A percentile compares a stretch with the other conserved stretches of the same genome.
These are phyloP conservation scores for Valencia hispanica DNA, from an alignment of 2,797 vertebrate species.

Conservation along the genomic window DNA sequence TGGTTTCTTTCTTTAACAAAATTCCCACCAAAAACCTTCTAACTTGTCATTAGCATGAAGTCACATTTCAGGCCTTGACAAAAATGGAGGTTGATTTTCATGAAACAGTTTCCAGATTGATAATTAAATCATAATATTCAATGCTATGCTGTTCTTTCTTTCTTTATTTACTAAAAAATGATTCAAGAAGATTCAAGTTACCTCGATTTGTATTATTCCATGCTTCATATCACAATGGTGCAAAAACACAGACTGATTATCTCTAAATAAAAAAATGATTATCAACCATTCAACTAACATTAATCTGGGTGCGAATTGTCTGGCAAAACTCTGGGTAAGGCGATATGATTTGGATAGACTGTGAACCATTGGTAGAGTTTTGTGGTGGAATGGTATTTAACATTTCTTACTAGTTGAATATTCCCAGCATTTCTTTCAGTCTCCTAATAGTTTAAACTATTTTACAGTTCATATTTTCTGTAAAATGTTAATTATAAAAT, in stretches of 20 bases:
- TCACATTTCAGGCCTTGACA: slow-evolving; percentile 31
- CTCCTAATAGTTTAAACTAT: too few relatives aligned
- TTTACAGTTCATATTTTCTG: too few relatives aligned
- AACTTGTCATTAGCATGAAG: slow-evolving; percentile 54
- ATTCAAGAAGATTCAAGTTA: slow-evolving; percentile 27
- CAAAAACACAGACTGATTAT: slow-evolving; percentile 54
- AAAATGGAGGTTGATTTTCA: neutral
- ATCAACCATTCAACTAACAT: slow-evolving; percentile 35
- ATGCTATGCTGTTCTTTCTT: too few relatives aligned
- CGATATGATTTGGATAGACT: too few relatives aligned
- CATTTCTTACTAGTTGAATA: too few relatives aligned
- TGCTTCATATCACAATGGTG: slow-evolving; percentile 34
- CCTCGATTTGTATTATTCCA: slow-evolving; percentile 58
- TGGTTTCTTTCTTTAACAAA: slow-evolving; percentile 31
- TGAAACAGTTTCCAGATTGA: neutral
- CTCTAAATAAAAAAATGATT: slow-evolving; percentile 53
- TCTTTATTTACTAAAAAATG: too few relatives aligned
- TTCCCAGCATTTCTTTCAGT: too few relatives aligned
- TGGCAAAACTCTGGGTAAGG: neutral
- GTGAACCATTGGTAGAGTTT: too few relatives aligned
- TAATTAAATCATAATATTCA: too few relatives aligned
- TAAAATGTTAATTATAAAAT: too few relatives aligned
- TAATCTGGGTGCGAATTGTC: slow-evolving; percentile 50
- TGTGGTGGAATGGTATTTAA: too few relatives aligned
- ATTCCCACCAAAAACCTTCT: slow-evolving; percentile 35